Evolutionary conservation across 2,797 vertebrate genomes (phyloP).

Genomic region (Jordanella pulchra): DNA sequence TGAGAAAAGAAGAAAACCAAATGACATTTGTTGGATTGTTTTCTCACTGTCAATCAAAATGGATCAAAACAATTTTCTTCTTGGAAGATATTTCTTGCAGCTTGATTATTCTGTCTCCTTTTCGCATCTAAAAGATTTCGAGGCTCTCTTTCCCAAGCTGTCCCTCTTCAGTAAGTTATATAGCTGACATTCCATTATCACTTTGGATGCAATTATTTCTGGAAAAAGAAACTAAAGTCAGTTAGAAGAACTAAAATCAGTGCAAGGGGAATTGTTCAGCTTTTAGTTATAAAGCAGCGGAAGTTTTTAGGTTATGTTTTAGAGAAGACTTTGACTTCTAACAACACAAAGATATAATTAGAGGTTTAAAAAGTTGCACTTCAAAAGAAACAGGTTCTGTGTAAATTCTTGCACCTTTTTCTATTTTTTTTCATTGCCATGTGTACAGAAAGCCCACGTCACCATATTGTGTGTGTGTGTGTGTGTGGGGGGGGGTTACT

Average conservation of each 20-base stretch:
- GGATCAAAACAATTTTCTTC: background rate
- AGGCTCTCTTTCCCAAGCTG: background rate
- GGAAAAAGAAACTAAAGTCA: conserved; percentile 25
- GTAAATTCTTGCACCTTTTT: conserved; percentile 46
- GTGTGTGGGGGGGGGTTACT: conserved; percentile 20
- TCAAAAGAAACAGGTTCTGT: conserved; percentile 28
- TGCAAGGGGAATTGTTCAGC: conserved; percentile 4
- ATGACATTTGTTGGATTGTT: background rate
- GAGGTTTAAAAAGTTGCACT: conserved; percentile 23
- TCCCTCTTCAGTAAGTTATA: conserved; percentile 6
- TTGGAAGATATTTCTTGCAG: background rate
- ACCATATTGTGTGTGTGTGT: conserved; percentile 48
- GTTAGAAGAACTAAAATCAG: conserved; percentile 5
- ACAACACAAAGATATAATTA: conserved; percentile 25
- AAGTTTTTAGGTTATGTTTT: background rate
- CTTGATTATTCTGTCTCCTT: background rate
- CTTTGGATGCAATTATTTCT: conserved; percentile 8
- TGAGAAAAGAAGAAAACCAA: background rate
- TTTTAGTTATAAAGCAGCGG: conserved; percentile 3
- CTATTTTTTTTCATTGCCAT: background rate
- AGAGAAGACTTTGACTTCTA: background rate
- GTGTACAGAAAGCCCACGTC: conserved; percentile 24
- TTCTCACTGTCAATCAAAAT: conserved; percentile 5
- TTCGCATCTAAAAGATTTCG: background rate
- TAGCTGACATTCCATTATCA: conserved; percentile 18